Percentiles rank a stretch among this genome's conserved stretches.
Evolutionary conservation across 2,797 vertebrate species (phyloP).

Genomic region (Molossus alvarezi): DNA sequence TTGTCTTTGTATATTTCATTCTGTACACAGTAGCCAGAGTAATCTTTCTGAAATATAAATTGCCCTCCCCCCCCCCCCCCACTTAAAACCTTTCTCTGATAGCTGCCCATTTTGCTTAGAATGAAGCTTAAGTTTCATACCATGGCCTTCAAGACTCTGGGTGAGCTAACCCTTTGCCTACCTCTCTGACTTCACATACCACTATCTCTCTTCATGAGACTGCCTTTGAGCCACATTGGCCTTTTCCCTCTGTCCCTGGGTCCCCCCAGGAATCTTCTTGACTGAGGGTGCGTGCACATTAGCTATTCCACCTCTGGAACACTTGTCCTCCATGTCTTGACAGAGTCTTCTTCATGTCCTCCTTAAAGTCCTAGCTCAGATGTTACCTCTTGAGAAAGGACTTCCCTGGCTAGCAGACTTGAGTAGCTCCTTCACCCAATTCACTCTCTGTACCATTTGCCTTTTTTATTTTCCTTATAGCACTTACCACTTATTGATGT

Average conservation of each 20-base stretch:
- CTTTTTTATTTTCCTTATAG: neutral
- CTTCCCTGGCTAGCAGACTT: neutral
- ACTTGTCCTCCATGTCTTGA: neutral
- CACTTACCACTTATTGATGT: conserved; percentile 15
- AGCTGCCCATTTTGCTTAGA: neutral
- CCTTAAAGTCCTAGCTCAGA: neutral
- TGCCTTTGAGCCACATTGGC: neutral
- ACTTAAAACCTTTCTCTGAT: neutral
- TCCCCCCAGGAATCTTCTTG: neutral
- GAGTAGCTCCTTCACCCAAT: neutral
- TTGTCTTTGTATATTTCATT: neutral
- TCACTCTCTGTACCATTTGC: neutral
- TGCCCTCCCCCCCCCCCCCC: neutral
- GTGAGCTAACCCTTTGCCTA: neutral
- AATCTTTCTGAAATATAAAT: conserved; percentile 55
- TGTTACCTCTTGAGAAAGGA: neutral
- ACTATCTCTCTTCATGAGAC: neutral
- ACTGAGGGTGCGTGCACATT: neutral
- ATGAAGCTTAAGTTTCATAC: conserved; percentile 2
- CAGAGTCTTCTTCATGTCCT: neutral
- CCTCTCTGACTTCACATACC: neutral
- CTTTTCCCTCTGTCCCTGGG: neutral
- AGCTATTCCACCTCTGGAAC: neutral
- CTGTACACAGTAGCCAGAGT: neutral
- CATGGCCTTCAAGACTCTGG: neutral